Base-by-base conservation (phyloP, 2,888 invertebrate genomes). In the Eristalis intricaria region DNA sequence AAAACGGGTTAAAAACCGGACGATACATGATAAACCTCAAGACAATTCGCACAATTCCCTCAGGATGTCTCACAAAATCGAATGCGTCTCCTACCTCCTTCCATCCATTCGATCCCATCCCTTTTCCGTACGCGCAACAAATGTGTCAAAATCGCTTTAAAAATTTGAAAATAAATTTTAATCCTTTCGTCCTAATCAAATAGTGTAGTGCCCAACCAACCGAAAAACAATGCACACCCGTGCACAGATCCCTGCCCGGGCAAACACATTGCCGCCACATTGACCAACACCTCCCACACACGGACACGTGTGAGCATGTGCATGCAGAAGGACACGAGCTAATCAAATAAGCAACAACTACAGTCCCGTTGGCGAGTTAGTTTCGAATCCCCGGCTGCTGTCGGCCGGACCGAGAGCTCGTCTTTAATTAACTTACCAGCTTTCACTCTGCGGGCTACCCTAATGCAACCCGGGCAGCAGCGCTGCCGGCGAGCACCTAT, bases 341-440 rank as follows among this genome's bases (percentile, higher is more conserved):
- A 83, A 83, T 78, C 86, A 87, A 87, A 83, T 79, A 87, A 87
- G 69, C 76, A 81, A 40, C 84, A 76, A 85, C 81, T 86, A 58
- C 74, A 78, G 74, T 78, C 81, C 81, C 69, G 43, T 76, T 85
- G 80, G 35, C 70, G 22, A 68, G 73, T n/a, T 66, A 58, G 71
- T 43, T 68, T 64, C 66, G 78, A 69, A 70, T 71, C 50, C 11
- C 56, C 29, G 50, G 43, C 80, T 76, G 58, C 58, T 76, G 73
- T 69, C 82, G 69, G 82, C 66, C 85, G 69, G 76, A 80, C 84
- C 84, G 76, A 85, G 76, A 82, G 82, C 78, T 87, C 79, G 79
- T 87, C 75, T 79, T 76, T 79, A 87, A 83, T 87, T 87, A 83
- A 87, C 83, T 87, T 78, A 78, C 66, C 75, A 83, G 78, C 79